Conservation (phyloP, 2,113 vertebrate genomes). For the Poicephalus gulielmi region DNA sequence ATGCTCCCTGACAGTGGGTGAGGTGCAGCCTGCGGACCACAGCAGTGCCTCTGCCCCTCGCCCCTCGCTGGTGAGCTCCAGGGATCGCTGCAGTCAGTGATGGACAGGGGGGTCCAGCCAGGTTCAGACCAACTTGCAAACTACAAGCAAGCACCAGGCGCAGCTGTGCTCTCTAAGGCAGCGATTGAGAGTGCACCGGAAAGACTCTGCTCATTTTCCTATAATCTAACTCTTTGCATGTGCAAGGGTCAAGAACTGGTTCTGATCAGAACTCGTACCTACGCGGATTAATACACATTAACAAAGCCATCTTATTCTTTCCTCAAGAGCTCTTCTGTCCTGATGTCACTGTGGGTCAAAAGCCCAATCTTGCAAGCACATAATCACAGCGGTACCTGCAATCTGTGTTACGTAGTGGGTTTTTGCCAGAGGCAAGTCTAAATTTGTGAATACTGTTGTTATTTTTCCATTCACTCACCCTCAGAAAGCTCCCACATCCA, state of each 20-base stretch:
- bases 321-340: background rate
- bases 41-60: background rate
- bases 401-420: fast-evolving
- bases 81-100: background rate
- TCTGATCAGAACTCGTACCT: background rate
- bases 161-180: background rate
- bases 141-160: background rate
- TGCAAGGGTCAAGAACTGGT: background rate
- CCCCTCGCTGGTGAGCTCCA: background rate
- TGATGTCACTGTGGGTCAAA: background rate
- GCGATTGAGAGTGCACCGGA: background rate
- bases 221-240: background rate
- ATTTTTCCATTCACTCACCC: background rate
- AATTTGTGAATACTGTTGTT: background rate
- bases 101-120: background rate
- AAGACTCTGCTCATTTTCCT: background rate
- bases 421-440: background rate
- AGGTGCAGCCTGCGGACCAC: background rate
- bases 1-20: background rate
- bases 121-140: background rate
- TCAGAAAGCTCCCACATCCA: background rate
- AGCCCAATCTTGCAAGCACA: background rate
- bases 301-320: background rate
- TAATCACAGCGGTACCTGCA: background rate
- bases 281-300: background rate